Conservation (phyloP, 2,888 invertebrate species). For the Heliconius cydno region DNA sequence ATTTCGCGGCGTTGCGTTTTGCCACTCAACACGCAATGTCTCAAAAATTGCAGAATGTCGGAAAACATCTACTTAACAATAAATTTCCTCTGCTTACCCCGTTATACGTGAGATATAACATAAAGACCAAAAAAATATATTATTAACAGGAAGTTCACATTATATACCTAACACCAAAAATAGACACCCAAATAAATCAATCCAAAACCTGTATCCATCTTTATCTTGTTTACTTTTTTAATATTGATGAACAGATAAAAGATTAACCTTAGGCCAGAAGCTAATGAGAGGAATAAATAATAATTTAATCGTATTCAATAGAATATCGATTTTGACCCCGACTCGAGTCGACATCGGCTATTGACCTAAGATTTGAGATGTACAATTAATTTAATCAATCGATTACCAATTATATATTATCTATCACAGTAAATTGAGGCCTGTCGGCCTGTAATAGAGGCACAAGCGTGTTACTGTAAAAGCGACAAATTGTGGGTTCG, state of each 20-base stretch:
- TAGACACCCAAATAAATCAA: neutral
- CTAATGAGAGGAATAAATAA: conserved; percentile 12
- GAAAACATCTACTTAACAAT: neutral
- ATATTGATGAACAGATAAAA: conserved; percentile 10
- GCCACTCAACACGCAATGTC: neutral
- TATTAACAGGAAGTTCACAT: neutral
- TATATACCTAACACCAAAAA: neutral
- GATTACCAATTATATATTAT: conserved; percentile 1
- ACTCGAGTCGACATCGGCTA: conserved; percentile 18
- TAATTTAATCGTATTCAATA: conserved; percentile 11
- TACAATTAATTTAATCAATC: conserved; percentile 3
- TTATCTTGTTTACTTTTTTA: conserved; percentile 5
- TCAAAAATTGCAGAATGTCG: neutral
- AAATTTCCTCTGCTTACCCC: neutral
- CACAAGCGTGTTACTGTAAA: neutral
- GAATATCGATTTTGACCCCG: conserved; percentile 22
- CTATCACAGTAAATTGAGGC: neutral
- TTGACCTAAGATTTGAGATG: conserved; percentile 21
- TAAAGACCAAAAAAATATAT: neutral
- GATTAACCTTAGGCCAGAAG: neutral
- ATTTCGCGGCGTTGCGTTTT: neutral
- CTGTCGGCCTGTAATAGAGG: no score
- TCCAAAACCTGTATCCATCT: neutral
- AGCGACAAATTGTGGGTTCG: neutral
- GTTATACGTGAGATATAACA: neutral